Percentiles rank a stretch among this genome's conserved stretches.
Conservation (phyloP, 2,888 invertebrate genomes). For the Mechanitis messenoides region DNA sequence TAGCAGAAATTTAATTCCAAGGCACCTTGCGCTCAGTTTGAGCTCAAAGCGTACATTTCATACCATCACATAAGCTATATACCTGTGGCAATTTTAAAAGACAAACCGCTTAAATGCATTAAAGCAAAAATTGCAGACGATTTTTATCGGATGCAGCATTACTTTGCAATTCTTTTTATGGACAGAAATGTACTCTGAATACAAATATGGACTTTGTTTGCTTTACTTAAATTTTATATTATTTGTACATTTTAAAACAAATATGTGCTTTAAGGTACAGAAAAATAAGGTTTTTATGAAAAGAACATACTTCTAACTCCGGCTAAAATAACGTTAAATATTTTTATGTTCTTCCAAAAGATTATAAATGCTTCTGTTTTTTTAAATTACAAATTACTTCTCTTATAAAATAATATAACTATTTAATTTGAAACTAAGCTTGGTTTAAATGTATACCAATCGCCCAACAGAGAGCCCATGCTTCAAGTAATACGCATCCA, state of each 20-base stretch:
- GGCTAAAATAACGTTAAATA: too few species aligned
- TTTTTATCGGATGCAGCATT: constrained; percentile 20
- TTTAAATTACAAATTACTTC: background rate
- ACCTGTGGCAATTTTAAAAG: constrained; percentile 31
- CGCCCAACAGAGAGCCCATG: constrained; percentile 29
- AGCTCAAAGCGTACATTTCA: constrained; percentile 39
- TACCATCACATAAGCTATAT: constrained; percentile 29
- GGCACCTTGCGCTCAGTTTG: constrained; percentile 46
- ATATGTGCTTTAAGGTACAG: background rate
- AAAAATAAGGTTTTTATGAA: too few species aligned
- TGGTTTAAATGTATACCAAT: constrained; percentile 14
- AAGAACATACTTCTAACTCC: too few species aligned
- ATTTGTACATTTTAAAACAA: too few species aligned
- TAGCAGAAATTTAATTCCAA: constrained; percentile 53
- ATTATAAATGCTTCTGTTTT: too few species aligned
- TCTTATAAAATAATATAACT: background rate
- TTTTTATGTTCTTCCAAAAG: too few species aligned
- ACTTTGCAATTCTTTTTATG: background rate
- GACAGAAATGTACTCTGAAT: background rate
- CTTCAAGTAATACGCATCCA: constrained; percentile 41
- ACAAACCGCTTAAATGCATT: constrained; percentile 31
- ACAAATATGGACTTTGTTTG: background rate
- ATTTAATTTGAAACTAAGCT: constrained; percentile 3
- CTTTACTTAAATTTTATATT: too few species aligned
- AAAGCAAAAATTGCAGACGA: constrained; percentile 22